Conservation (phyloP, 2,888 invertebrate species). For the Loripinus fragilis region DNA sequence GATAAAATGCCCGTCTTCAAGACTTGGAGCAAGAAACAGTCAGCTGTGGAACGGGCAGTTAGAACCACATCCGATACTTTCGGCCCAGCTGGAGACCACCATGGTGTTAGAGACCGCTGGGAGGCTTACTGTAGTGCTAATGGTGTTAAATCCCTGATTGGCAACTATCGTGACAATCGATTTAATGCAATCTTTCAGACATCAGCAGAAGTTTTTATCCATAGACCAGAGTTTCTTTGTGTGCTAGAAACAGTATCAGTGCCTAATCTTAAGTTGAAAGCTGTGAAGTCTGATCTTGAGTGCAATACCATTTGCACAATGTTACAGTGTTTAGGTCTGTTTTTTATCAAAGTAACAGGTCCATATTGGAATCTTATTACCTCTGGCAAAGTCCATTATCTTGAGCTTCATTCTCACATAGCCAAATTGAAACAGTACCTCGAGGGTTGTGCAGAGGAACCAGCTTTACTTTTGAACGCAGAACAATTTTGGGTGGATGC, state of each 20-base stretch:
- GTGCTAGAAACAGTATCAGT: neutral
- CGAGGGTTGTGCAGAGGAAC: neutral
- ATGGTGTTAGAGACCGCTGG: constrained; percentile 48
- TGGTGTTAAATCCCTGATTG: constrained; percentile 48
- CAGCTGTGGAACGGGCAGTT: constrained; percentile 38
- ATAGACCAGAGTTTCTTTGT: neutral
- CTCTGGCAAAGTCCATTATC: constrained; percentile 1
- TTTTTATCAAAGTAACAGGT: constrained; percentile 30
- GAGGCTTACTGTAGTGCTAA: constrained; percentile 48
- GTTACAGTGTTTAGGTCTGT: neutral
- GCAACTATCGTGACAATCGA: constrained; percentile 53
- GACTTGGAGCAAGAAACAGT: constrained; percentile 39
- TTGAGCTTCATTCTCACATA: neutral
- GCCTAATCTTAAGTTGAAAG: neutral
- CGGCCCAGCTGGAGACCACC: constrained; percentile 49
- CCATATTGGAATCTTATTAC: constrained; percentile 30
- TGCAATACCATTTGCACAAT: neutral
- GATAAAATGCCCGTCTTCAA: constrained; percentile 38
- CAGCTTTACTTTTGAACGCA: neutral
- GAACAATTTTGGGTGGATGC: neutral
- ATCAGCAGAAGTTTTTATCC: neutral
- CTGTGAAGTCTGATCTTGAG: neutral
- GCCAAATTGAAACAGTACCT: neutral
- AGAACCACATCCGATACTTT: constrained; percentile 38
- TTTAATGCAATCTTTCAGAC: constrained; percentile 18